Base-by-base conservation (phyloP, 2,888 invertebrate species). In the Antheraea assamensis region DNA sequence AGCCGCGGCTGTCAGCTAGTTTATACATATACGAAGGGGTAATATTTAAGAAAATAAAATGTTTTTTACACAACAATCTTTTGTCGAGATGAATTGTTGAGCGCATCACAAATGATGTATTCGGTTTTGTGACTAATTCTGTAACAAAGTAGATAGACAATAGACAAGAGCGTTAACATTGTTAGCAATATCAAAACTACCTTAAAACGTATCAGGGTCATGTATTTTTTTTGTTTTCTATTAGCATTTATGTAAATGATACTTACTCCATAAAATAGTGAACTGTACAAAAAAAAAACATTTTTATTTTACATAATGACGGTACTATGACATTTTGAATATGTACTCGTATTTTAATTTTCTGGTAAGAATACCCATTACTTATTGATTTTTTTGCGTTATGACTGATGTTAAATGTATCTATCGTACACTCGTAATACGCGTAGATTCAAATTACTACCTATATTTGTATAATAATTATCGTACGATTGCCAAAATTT, bases 391-490 rank as follows among this genome's bases (percentile, higher is more conserved):
- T 58, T n/a, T 58, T 64, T 19, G 17, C 61, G 27, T 30, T 19
- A 64, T 64, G 15, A n/a, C n/a, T n/a, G n/a, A n/a, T n/a, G n/a
- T 8, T 27, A 61, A 0, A 17, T 27, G 17, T 27, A 61, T 27
- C 24, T 61, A 27, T 61, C 17, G 58, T 13, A 58, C 24, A 24
- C 24, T 58, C 3, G 15, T 64, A 17, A 17, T 30, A 24, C 58
- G 30, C 30, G 61, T 30, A 17, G 61, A 30, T 30, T 27, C 15
- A 30, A 27, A 64, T 64, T 64, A 64, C 61, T 17, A n/a, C n/a
- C n/a, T n/a, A 64, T 64, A 17, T 64, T 64, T 64, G 27, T 64
- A 64, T 64, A 17, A 30, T 15, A 64, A 64, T 64, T 64, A 64
- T 30, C 61, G 30, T 64, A 64, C 61, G 5, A 5, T 13, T 64